Base-by-base conservation (phyloP, 2,888 invertebrate species). In the Cantharis flavilabris region DNA sequence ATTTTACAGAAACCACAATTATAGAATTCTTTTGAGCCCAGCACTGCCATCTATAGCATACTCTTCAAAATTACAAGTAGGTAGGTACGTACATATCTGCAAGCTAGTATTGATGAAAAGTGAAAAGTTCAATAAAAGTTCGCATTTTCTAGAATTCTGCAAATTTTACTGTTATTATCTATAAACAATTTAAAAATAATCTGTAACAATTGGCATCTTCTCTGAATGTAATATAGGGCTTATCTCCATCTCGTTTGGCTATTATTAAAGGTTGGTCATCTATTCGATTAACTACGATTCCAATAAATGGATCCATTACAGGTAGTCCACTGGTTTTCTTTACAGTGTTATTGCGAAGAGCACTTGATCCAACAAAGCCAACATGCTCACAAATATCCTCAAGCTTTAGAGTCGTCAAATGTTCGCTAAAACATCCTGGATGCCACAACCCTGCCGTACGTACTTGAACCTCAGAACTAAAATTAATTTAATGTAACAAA, bases 371-470 rank as follows among this genome's bases (percentile, higher is more conserved):
- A 78, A 88, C 85, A 82, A 91, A 94, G 9, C 93, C 93, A 13
- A 94, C 85, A 77, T 90, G 89, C 30, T 88, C 85, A 85, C 95
- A 95, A 79, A 94, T 91, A 13, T 89, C 87, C 82, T 92, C 91
- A 3, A 92, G 86, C 72, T 92, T 89, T 0, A 87, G 85, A 69
- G 89, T 91, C 0, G 92, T 91, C 75, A 90, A 89, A 70, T 89
- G 89, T 13, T 81, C 72, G 0, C 91, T 86, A 81, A 92, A 94
- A 84, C 95, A 95, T 84, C 93, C 93, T 0, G 93, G 90, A 81
- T 93, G 92, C 94, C 95, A 94, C 9, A 93, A 88, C 13, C 95
- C 95, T 79, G 92, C 92, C 0, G 91, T 90, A 69, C 92, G 91
- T 5, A 91, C 89, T 71, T 93, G 89, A 0, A 95, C 91, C 88